These are phyloP conservation scores for Heliconius hermathena DNA, from an alignment of 1,140 invertebrate species.

Conservation along the genomic window DNA sequence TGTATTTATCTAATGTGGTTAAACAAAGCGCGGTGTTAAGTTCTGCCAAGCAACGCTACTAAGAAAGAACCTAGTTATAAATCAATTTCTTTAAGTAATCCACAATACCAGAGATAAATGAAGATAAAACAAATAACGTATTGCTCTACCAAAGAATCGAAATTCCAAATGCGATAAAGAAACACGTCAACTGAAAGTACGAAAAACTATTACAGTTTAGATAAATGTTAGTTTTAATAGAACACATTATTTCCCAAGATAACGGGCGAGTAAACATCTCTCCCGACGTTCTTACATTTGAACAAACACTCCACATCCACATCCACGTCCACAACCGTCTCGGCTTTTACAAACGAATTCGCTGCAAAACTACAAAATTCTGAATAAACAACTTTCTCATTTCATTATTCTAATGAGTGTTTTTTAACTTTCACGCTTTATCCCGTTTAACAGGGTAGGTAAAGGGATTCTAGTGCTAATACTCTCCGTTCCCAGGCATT, in stretches of 20 bases:
- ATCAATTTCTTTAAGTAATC: no score
- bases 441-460: no score
- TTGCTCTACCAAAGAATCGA: background rate
- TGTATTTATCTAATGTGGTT: no score
- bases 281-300: conserved; percentile 22
- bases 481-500: no score
- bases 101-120: no score
- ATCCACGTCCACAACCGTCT: conserved; percentile 14
- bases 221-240: conserved; percentile 26
- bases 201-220: conserved; percentile 8
- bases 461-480: no score
- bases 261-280: conserved; percentile 31
- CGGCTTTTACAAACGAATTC: conserved; percentile 20
- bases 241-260: conserved; percentile 35
- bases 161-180: background rate
- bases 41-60: no score
- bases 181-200: background rate
- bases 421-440: background rate
- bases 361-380: conserved; percentile 26
- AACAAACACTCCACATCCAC: conserved; percentile 29
- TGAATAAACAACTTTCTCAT: conserved; percentile 22
- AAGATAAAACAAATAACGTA: background rate
- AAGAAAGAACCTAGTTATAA: no score
- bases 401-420: background rate
- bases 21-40: no score